Base-by-base conservation (phyloP, 1,140 invertebrate species). In the Pentalonia nigronervosa region DNA sequence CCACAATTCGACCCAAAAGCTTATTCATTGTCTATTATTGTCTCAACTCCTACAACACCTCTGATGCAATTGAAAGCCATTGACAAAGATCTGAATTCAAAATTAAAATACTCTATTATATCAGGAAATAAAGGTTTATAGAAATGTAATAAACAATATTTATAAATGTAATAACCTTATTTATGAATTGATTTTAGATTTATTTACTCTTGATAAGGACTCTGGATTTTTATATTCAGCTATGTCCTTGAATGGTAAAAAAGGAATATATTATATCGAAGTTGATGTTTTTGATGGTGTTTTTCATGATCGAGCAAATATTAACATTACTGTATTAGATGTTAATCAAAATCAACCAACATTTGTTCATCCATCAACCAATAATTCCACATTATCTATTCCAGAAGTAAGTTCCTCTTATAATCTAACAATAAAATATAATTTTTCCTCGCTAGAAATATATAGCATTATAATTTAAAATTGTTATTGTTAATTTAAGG, bases 301-400 rank as follows among this genome's bases (percentile, higher is more conserved):
- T 0, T 96, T 96, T 9, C 95, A 96, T 0, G 98, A 98, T 95
- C 96, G 95, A 7, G 97, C 98, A 8, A 96, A 96, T 81, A 97
- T 99, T 2, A 96, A 97, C 88, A 97, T 99, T 45, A 96, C 96
- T 83, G 97, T 99, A 17, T 95, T 97, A 23, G 97, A 97, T 93
- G 97, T 98, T 6, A 99, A 99, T 96, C 97, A 97, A 94, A 97
- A 98, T 95, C 96, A 97, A 94, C 98, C 98, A 1, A 96, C 96
- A 94, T 99, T 98, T 95, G 96, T 98, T 2, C 96, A 97, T 94
- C 98, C 98, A 0, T 96, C 97, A n/a, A 94, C 93, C 34, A 96
- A 96, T 0, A 97, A 98, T 95, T 96, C 97, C 0, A 97, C 97
- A 34, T 96, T 98, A 7, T 96, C 97, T 95, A 96, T 98, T 94